Conservation (phyloP, 2,797 vertebrate genomes). For the Nannoperca australis region DNA sequence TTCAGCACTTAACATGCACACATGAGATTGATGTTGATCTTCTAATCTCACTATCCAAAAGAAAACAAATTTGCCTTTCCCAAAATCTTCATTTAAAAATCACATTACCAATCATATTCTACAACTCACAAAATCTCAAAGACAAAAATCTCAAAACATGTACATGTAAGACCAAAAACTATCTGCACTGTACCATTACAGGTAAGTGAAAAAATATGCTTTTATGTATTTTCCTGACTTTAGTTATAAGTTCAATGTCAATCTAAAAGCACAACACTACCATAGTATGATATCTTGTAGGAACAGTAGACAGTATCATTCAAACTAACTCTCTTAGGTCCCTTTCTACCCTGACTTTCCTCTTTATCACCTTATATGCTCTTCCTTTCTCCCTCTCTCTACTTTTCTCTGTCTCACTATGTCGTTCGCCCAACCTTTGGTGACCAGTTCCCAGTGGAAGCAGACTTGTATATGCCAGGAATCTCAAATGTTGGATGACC, state of each 20-base stretch:
- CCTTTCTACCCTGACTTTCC: slow-evolving; percentile 48
- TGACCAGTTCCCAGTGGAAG: slow-evolving; percentile 66
- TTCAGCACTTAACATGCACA: no score
- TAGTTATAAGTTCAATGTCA: not conserved
- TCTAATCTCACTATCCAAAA: no score
- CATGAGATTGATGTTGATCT: no score
- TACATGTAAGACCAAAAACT: not conserved
- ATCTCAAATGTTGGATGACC: slow-evolving; percentile 61
- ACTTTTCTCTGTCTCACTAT: not conserved
- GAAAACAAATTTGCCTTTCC: no score
- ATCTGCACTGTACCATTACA: not conserved
- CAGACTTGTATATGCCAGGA: slow-evolving; percentile 52
- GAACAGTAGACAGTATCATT: not conserved
- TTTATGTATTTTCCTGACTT: no score
- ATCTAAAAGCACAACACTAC: not conserved
- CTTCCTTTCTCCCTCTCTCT: not conserved
- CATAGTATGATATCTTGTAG: not conserved
- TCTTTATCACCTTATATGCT: slow-evolving; percentile 33
- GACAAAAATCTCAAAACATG: not conserved
- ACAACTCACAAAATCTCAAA: no score
- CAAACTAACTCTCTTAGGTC: slow-evolving; percentile 51
- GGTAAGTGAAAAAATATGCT: not conserved
- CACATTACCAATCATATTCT: no score
- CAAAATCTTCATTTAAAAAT: no score
- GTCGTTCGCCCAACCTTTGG: slow-evolving; percentile 46